phyloP scores from a whole-genome alignment of 2,888 invertebrate genomes.

The Crocallis elinguaria region DNA sequence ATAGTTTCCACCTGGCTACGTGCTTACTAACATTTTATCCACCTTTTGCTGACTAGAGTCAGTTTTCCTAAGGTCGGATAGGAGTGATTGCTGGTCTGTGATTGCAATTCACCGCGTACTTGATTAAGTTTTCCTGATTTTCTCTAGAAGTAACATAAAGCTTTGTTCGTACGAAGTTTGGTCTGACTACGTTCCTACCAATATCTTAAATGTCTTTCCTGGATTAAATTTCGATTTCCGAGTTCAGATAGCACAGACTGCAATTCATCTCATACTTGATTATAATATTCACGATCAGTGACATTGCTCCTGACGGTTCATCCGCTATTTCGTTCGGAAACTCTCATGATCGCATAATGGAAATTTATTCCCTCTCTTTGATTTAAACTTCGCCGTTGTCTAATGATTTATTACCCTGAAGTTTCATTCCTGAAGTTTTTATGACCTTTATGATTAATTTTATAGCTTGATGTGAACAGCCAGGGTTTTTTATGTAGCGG shows the following conservation, averaged over 20 bases:
- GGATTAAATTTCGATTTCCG: too few relatives aligned
- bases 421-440: conserved; percentile 40
- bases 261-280: neutral
- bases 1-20: too few relatives aligned
- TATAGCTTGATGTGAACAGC: conserved; percentile 32
- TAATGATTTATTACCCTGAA: conserved; percentile 47
- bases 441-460: conserved; percentile 39
- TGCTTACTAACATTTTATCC: too few relatives aligned
- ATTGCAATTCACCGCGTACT: too few relatives aligned
- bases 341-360: conserved; percentile 52
- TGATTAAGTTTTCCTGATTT: too few relatives aligned
- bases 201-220: neutral
- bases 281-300: neutral
- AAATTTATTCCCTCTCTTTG: conserved; percentile 58
- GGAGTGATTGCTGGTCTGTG: too few relatives aligned
- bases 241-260: neutral
- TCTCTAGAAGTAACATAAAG: too few relatives aligned
- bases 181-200: too few relatives aligned
- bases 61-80: too few relatives aligned
- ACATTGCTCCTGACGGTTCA: conserved; percentile 1
- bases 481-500: conserved; percentile 24
- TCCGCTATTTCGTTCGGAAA: conserved; percentile 42
- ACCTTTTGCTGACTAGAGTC: too few relatives aligned
- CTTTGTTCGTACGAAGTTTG: too few relatives aligned
- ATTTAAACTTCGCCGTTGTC: conserved; percentile 51